phyloP scores from a whole-genome alignment of 1,140 invertebrate genomes.

The Muscidifurax raptorellus region DNA sequence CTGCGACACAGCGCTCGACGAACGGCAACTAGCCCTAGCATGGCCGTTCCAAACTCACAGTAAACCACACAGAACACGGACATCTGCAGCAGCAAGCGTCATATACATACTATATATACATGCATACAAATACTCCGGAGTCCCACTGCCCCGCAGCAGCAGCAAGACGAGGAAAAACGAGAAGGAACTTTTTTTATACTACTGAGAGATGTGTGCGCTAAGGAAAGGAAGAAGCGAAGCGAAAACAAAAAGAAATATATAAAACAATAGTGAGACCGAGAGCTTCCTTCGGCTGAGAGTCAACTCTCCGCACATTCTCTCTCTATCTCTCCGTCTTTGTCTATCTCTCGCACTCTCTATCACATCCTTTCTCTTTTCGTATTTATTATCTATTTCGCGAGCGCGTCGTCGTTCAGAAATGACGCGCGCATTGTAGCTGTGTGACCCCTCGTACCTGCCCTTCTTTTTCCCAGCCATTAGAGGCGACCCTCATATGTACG shows the following conservation, averaged over 20 bases:
- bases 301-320: neutral
- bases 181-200: conserved; percentile 70
- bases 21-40: conserved; percentile 75
- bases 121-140: conserved; percentile 43
- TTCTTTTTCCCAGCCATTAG: neutral
- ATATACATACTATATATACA: conserved; percentile 56
- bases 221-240: neutral
- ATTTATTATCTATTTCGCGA: neutral
- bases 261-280: conserved; percentile 17
- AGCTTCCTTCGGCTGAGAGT: neutral
- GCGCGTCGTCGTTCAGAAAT: neutral
- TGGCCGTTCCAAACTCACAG: conserved; percentile 2
- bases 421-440: neutral
- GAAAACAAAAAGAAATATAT: neutral
- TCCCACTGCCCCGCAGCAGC: conserved; percentile 71
- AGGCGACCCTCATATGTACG: neutral
- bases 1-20: conserved; percentile 74
- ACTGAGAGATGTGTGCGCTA: conserved; percentile 26
- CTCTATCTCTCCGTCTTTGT: neutral
- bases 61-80: neutral
- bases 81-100: conserved; percentile 21
- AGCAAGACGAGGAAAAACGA: conserved; percentile 54
- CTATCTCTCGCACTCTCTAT: neutral
- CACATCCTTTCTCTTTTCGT: neutral
- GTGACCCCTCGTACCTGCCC: neutral